These are phyloP conservation scores for Cylindroiulus punctatus DNA, from an alignment of 2,888 invertebrate genomes.

Conservation along the genomic window DNA sequence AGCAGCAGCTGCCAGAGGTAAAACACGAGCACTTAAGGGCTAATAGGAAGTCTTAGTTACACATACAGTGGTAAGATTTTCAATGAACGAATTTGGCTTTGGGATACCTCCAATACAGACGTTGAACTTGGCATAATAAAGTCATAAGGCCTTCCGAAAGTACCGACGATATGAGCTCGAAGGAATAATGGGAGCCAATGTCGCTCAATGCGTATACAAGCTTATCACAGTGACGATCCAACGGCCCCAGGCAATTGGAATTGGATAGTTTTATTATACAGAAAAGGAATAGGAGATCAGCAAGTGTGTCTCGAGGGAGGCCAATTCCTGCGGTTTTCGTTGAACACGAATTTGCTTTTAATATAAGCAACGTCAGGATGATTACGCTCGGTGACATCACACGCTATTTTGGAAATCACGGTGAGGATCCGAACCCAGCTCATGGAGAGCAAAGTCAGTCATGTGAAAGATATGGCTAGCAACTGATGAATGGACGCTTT, in stretches of 20 bases:
- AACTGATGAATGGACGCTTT: conserved; percentile 45
- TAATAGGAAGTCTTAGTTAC: conserved; percentile 20
- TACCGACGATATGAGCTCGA: conserved; percentile 16
- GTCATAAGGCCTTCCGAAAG: conserved; percentile 27
- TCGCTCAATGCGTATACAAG: not conserved
- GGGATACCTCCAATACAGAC: conserved; percentile 4
- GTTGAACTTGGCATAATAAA: conserved; percentile 45
- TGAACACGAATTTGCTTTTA: conserved; percentile 57
- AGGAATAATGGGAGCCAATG: conserved; percentile 18
- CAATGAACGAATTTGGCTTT: conserved; percentile 12
- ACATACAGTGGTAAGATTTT: not conserved
- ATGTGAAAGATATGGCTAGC: not conserved
- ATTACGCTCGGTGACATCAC: conserved; percentile 52
- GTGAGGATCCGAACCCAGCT: not conserved
- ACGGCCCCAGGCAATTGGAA: conserved; percentile 41
- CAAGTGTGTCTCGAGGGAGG: conserved; percentile 54
- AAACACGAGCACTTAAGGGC: not conserved
- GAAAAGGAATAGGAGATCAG: conserved; percentile 51
- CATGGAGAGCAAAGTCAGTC: not conserved
- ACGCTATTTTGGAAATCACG: conserved; percentile 45
- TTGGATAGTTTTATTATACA: conserved; percentile 44
- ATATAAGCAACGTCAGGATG: conserved; percentile 54
- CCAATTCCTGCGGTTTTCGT: conserved; percentile 54
- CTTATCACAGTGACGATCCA: conserved; percentile 45
- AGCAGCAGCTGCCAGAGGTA: not conserved